Evolutionary conservation across 2,888 invertebrate genomes (phyloP).

Genomic region (Microplitis manilae): DNA sequence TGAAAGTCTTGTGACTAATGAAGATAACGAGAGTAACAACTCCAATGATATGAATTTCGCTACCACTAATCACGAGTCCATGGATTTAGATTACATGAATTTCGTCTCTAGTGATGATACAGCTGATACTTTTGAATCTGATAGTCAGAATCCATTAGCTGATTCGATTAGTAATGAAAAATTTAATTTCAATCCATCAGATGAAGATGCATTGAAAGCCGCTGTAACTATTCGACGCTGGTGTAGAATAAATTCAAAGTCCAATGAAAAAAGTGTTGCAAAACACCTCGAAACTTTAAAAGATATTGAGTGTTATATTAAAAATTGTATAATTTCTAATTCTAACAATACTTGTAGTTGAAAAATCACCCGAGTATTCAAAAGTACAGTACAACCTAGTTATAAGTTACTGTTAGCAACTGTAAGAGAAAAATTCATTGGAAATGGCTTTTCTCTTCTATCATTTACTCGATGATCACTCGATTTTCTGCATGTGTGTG

Average conservation of each 20-base stretch:
- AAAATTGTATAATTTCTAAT: neutral
- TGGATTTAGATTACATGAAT: neutral
- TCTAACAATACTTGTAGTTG: neutral
- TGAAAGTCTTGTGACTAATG: neutral
- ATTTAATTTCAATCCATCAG: neutral
- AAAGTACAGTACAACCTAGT: too few species aligned
- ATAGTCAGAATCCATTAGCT: neutral
- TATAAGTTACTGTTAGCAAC: too few species aligned
- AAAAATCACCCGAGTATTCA: too few species aligned
- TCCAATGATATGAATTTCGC: too few species aligned
- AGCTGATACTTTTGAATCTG: neutral
- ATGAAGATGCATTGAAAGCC: neutral
- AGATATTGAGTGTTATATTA: neutral
- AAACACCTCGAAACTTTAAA: neutral
- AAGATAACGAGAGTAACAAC: too few species aligned
- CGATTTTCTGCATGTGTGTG: too few species aligned
- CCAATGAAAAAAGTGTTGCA: neutral
- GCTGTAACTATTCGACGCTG: neutral
- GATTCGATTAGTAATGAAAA: neutral
- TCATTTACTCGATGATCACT: too few species aligned
- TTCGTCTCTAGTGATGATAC: neutral
- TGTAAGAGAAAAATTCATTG: too few species aligned
- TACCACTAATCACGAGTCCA: neutral
- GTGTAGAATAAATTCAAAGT: neutral
- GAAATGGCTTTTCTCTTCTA: too few species aligned